A percentile compares a stretch with the other conserved stretches of the same genome.
Evolutionary conservation across 2,113 vertebrate genomes (phyloP).

Genomic region (Cyprinus carpio): DNA sequence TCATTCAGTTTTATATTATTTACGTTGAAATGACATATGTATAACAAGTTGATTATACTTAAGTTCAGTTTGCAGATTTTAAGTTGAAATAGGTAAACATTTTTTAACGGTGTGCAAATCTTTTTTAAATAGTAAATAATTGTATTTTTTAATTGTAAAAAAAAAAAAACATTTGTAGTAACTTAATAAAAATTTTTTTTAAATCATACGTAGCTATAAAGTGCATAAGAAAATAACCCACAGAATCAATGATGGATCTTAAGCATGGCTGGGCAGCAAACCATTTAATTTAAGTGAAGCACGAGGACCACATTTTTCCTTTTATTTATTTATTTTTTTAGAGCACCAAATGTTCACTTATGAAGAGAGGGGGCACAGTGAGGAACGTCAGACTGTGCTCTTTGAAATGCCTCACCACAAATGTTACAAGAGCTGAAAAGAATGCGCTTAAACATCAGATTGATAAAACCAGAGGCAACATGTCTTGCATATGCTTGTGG

Average conservation of each 20-base stretch:
- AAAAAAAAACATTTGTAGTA: too few relatives aligned
- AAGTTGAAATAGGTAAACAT: too few relatives aligned
- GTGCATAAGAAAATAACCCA: constrained; percentile 31
- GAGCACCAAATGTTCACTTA: constrained; percentile 84
- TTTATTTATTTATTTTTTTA: constrained; percentile 38
- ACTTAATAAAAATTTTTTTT: too few relatives aligned
- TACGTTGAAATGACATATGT: too few relatives aligned
- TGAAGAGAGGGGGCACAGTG: constrained; percentile 70
- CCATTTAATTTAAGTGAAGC: constrained; percentile 40
- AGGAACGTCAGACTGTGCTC: constrained; percentile 79
- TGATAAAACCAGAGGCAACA: constrained; percentile 85
- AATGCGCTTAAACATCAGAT: constrained; percentile 84
- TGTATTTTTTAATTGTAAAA: too few relatives aligned
- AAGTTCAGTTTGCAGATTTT: too few relatives aligned
- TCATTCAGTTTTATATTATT: too few relatives aligned
- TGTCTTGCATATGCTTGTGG: constrained; percentile 82
- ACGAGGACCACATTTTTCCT: constrained; percentile 42
- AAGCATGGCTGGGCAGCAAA: constrained; percentile 35
- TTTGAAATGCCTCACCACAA: constrained; percentile 86
- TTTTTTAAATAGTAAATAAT: too few relatives aligned
- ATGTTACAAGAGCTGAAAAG: constrained; percentile 77
- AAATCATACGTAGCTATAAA: neutral
- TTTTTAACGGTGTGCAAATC: too few relatives aligned
- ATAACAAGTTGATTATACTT: too few relatives aligned
- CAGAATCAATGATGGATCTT: constrained; percentile 5